phyloP scores from a whole-genome alignment of 2,888 invertebrate species.

The Parnassius mnemosyne region DNA sequence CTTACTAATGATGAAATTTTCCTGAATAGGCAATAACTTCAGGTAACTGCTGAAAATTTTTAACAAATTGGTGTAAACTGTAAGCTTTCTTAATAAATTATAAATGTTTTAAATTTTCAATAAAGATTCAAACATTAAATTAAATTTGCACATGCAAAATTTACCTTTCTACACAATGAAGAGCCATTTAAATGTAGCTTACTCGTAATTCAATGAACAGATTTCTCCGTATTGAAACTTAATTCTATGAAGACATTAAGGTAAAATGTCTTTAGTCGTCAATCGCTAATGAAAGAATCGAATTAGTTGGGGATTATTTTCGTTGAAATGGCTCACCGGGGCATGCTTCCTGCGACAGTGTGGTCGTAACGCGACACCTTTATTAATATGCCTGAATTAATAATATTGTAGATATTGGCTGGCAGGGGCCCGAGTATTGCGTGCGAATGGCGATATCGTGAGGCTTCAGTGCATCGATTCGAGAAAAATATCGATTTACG shows the following conservation, averaged over 20 bases:
- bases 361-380: conserved; percentile 76
- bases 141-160: no score
- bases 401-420: conserved; percentile 74
- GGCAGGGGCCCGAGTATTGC: conserved; percentile 65
- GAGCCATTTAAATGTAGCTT: no score
- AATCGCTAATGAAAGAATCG: conserved; percentile 57
- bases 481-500: conserved; percentile 70
- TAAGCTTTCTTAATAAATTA: no score
- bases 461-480: conserved; percentile 70
- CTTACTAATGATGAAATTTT: no score
- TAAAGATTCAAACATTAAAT: no score
- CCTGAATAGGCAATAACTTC: no score
- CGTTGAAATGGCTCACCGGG: conserved; percentile 68
- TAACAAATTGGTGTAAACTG: no score
- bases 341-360: conserved; percentile 78
- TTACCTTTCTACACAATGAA: no score
- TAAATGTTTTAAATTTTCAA: no score
- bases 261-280: conserved; percentile 41
- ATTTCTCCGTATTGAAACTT: no score
- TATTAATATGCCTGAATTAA: conserved; percentile 78
- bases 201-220: no score
- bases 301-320: conserved; percentile 67
- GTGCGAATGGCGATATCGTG: conserved; percentile 70
- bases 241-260: conserved; percentile 39
- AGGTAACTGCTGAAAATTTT: no score